Base-by-base conservation (phyloP, 37 sponge, comb jelly and placozoan genomes). In the Chondrilla cf. caribensis region DNA sequence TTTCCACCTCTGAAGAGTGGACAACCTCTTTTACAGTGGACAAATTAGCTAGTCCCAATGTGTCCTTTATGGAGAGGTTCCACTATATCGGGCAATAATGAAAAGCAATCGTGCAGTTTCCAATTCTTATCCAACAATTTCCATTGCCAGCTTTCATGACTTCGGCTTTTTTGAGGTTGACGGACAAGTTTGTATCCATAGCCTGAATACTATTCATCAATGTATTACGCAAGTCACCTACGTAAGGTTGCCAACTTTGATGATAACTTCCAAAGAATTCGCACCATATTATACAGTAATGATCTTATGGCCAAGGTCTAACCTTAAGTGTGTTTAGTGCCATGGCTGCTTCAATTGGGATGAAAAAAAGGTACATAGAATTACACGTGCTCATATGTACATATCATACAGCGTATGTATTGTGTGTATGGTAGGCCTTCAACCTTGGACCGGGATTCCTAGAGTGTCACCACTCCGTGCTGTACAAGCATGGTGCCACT, bases 221-320 rank as follows among this genome's bases (percentile, higher is more conserved):
- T 85, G 88, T 54, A 84, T 97, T 25, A 54, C 86, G 21, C 90
- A 91, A 70, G 97, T 97, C 97, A 97, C 75, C 66, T 97, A 25
- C 60, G 81, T 82, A 97, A 97, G 84, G 82, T 97, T n/a, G 83
- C 88, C 26, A 92, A 86, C 35, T 58, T 81, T 65, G 97, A 94
- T 58, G 95, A 97, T 38, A 81, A 91, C 32, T 44, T 94, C 22
- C 77, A 82, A n/a, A 64, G 93, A 35, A 84, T 97, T 67, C 89
- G 38, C 37, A 60, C 90, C 31, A 95, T 97, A 38, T 88, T 86
- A 7, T 86, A 89, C 44, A 97, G 95, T 77, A 97, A 94, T 87
- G 97, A 97, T 64, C 92, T 95, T n/a, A 58, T 97, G 31, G 97
- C 97, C 37, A 80, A 95, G 76, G 94, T 90, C 22, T 43, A 91